Evolutionary conservation across 2,888 invertebrate species (phyloP).

Genomic region (Eupithecia insigniata): DNA sequence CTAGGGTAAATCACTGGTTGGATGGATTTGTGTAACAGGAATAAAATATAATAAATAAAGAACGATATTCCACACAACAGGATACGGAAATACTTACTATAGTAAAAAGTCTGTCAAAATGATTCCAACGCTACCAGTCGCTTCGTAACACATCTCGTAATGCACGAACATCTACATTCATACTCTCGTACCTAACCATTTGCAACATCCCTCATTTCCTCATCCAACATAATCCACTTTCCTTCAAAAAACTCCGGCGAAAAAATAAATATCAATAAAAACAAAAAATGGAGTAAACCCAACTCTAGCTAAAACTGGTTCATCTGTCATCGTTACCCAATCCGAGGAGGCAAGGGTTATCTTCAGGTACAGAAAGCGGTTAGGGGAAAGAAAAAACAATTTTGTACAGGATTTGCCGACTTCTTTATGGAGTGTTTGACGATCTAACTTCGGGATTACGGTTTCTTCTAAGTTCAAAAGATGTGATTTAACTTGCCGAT

Average conservation of each 20-base stretch:
- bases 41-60: too few relatives aligned
- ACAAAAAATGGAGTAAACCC: constrained; percentile 42
- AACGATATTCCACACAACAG: not conserved
- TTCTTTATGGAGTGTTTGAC: constrained; percentile 52
- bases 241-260: constrained; percentile 19
- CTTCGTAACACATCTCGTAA: not conserved
- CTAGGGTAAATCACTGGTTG: too few relatives aligned
- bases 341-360: constrained; percentile 61
- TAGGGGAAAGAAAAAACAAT: constrained; percentile 53
- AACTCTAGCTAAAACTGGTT: constrained; percentile 57
- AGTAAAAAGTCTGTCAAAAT: not conserved
- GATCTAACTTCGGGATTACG: constrained; percentile 42
- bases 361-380: constrained; percentile 49
- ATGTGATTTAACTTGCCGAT: constrained; percentile 44
- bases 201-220: constrained; percentile 6
- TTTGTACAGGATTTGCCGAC: constrained; percentile 56
- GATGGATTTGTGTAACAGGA: too few relatives aligned
- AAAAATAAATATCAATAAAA: constrained; percentile 42
- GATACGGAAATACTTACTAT: not conserved
- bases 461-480: constrained; percentile 40
- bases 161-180: not conserved
- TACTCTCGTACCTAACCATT: not conserved
- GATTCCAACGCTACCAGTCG: not conserved
- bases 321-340: constrained; percentile 73
- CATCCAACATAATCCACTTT: constrained; percentile 10